These are phyloP conservation scores for Salvator merianae DNA, from an alignment of 2,113 vertebrate species.

Conservation along the genomic window DNA sequence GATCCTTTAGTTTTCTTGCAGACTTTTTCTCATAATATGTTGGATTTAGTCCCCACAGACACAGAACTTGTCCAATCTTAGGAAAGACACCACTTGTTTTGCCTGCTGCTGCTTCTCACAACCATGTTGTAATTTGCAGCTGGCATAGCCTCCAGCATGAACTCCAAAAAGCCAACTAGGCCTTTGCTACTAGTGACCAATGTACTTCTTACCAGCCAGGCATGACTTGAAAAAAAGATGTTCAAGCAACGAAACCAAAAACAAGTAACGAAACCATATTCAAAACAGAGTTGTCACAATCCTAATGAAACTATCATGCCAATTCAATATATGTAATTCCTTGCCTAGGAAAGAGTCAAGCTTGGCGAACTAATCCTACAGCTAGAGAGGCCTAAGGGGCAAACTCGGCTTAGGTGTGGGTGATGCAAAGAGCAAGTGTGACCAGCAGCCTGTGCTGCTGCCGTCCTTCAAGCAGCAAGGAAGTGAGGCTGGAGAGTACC, in stretches of 20 bases:
- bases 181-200: not conserved
- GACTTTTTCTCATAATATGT: not conserved
- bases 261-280: not conserved
- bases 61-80: accelerated
- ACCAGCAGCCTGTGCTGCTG: not conserved
- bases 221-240: conserved; percentile 7
- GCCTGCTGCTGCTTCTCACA: not conserved
- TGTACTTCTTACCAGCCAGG: not conserved
- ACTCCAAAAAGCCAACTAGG: not conserved
- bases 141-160: accelerated
- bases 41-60: not conserved
- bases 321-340: not conserved
- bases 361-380: not conserved
- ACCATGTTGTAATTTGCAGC: not conserved
- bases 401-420: not conserved
- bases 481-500: conserved; percentile 53
- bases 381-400: not conserved
- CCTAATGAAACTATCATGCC: not conserved
- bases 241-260: not conserved
- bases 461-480: conserved; percentile 7
- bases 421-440: not conserved
- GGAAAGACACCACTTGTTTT: accelerated
- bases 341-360: not conserved
- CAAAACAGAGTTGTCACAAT: not conserved
- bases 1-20: not conserved